phyloP scores from a whole-genome alignment of 2,888 invertebrate species.

The Ennomos erosarius region DNA sequence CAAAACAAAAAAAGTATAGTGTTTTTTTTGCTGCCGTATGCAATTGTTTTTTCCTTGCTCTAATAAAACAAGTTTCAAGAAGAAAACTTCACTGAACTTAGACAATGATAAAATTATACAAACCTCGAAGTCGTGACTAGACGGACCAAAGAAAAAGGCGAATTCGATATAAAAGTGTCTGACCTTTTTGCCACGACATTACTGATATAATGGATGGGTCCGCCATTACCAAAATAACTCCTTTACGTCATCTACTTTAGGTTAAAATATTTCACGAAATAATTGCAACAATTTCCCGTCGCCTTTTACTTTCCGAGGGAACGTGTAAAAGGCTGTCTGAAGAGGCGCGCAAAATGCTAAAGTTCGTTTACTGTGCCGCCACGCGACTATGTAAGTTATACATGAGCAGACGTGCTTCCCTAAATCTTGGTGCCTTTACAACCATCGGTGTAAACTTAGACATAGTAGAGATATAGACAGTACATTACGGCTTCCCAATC shows the following conservation, averaged over 20 bases:
- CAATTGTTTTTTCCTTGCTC: too few relatives aligned
- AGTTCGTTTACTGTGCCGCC: conserved; percentile 5
- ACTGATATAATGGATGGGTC: background rate
- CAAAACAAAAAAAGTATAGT: too few relatives aligned
- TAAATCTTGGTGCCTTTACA: conserved; percentile 31
- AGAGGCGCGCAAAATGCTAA: conserved; percentile 9
- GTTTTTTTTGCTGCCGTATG: too few relatives aligned
- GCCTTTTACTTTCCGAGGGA: background rate
- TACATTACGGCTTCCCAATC: background rate
- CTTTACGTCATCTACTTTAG: too few relatives aligned
- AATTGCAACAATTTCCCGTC: background rate
- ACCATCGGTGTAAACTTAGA: conserved; percentile 21
- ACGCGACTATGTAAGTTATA: conserved; percentile 31
- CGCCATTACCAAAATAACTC: too few relatives aligned
- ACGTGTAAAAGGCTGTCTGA: background rate
- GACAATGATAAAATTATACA: too few relatives aligned
- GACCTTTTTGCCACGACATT: too few relatives aligned
- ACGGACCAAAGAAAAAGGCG: too few relatives aligned
- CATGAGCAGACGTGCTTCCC: conserved; percentile 32
- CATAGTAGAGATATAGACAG: conserved; percentile 4
- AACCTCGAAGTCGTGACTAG: too few relatives aligned
- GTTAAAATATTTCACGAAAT: background rate
- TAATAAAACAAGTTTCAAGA: too few relatives aligned
- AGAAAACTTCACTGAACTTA: too few relatives aligned
- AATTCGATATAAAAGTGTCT: too few relatives aligned